These are phyloP conservation scores for Rhynchophorus ferrugineus DNA, from an alignment of 1,140 invertebrate species.

Conservation along the genomic window DNA sequence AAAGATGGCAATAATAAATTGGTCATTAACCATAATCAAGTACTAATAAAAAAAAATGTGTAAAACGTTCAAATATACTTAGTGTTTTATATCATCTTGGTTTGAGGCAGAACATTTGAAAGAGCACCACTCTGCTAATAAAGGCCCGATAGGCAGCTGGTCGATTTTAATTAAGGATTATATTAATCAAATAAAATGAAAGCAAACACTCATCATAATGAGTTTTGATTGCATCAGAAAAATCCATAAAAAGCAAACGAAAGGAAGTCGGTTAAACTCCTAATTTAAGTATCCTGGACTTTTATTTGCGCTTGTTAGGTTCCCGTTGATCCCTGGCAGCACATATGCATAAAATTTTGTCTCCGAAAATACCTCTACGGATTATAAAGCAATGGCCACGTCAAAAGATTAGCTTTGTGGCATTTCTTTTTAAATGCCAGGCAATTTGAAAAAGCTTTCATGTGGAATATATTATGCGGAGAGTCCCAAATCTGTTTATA, in stretches of 20 bases:
- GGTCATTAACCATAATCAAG: too few relatives aligned
- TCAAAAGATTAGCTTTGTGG: conserved; percentile 20
- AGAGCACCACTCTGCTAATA: too few relatives aligned
- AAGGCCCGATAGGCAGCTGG: too few relatives aligned
- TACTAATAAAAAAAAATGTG: too few relatives aligned
- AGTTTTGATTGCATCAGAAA: background rate
- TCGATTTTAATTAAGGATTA: too few relatives aligned
- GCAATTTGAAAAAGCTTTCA: conserved; percentile 11
- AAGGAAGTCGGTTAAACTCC: background rate
- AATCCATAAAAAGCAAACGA: background rate
- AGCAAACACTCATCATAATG: background rate
- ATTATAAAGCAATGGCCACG: conserved; percentile 15
- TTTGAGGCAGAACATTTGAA: too few relatives aligned
- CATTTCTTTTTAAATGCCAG: conserved; percentile 19
- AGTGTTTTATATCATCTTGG: too few relatives aligned
- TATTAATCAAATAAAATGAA: background rate
- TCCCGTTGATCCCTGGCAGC: conserved; percentile 6
- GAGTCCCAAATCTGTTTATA: conserved; percentile 17
- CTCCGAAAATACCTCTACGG: conserved; percentile 10
- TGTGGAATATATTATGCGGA: conserved; percentile 13
- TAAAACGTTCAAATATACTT: too few relatives aligned
- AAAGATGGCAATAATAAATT: too few relatives aligned
- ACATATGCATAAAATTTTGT: conserved; percentile 14
- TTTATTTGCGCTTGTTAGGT: background rate
- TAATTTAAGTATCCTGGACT: background rate